Percentiles rank a stretch among this genome's conserved stretches.
Conservation (phyloP, 2,113 vertebrate species). For the Sceloporus tristichus region DNA sequence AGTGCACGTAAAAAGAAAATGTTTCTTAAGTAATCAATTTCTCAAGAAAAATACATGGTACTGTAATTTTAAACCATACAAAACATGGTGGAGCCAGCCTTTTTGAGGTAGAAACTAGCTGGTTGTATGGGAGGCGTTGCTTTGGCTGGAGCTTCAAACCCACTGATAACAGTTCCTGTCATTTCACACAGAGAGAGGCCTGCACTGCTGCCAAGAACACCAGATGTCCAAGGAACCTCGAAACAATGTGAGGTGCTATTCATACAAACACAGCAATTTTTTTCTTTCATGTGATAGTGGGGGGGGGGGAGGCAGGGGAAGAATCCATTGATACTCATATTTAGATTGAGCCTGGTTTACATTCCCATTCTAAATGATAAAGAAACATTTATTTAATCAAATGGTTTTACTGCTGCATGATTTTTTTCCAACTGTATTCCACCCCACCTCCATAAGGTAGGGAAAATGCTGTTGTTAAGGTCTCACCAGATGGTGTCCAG, state of each 20-base stretch:
- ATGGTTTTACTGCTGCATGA: background rate
- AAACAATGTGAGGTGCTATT: background rate
- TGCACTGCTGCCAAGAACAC: background rate
- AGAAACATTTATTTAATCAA: constrained; percentile 1
- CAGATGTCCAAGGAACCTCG: background rate
- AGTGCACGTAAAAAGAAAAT: background rate
- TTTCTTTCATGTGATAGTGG: background rate
- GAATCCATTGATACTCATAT: background rate
- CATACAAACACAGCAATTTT: background rate
- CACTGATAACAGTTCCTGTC: background rate
- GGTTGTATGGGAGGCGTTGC: background rate
- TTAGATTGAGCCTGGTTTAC: background rate
- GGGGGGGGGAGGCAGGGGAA: background rate
- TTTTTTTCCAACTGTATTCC: background rate
- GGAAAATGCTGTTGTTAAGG: background rate
- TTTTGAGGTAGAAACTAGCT: background rate
- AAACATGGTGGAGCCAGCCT: background rate
- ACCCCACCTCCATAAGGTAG: background rate
- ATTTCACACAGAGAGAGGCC: background rate
- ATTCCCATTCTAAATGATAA: background rate
- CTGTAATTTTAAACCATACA: background rate
- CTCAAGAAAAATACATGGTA: background rate
- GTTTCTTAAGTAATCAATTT: background rate
- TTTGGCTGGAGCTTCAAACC: background rate
- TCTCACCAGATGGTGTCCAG: background rate